These are phyloP conservation scores for Spizaetus ornatus DNA, from an alignment of 2,113 vertebrate species.

Conservation along the genomic window DNA sequence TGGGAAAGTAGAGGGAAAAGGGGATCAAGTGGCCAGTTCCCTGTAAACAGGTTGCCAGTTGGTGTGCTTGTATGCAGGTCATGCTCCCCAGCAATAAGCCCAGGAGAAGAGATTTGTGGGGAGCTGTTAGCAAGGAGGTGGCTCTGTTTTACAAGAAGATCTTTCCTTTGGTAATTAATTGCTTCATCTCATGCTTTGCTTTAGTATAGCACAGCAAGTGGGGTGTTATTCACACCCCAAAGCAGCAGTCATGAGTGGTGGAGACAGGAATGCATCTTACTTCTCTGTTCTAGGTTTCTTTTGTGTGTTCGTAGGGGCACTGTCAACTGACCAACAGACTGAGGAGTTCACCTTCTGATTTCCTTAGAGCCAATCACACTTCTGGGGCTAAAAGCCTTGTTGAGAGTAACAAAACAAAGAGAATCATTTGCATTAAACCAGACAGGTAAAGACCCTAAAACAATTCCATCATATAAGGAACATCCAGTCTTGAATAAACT, in stretches of 20 bases:
- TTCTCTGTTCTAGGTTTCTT: not conserved
- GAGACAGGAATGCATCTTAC: not conserved
- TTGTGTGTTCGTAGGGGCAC: not conserved
- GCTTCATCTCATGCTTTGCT: not conserved
- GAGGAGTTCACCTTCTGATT: not conserved
- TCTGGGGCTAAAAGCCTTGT: not conserved
- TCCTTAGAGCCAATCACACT: not conserved
- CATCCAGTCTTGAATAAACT: not conserved
- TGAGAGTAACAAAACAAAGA: not conserved
- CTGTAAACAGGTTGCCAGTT: not conserved
- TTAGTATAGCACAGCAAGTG: not conserved
- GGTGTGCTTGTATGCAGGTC: not conserved
- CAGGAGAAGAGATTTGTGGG: not conserved
- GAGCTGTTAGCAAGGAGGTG: not conserved
- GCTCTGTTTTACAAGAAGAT: not conserved
- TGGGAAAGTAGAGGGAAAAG: not conserved
- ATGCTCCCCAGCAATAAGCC: not conserved
- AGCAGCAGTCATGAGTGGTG: not conserved
- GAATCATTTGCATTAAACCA: not conserved
- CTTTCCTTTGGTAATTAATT: not conserved
- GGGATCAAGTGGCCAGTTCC: not conserved
- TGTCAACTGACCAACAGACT: not conserved
- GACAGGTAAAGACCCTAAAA: not conserved
- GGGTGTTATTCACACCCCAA: not conserved
- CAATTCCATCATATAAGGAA: not conserved